A percentile compares a stretch with the other conserved stretches of the same genome.
These are phyloP conservation scores for Anguilla marmorata DNA, from an alignment of 2,797 vertebrate genomes.

Conservation along the genomic window DNA sequence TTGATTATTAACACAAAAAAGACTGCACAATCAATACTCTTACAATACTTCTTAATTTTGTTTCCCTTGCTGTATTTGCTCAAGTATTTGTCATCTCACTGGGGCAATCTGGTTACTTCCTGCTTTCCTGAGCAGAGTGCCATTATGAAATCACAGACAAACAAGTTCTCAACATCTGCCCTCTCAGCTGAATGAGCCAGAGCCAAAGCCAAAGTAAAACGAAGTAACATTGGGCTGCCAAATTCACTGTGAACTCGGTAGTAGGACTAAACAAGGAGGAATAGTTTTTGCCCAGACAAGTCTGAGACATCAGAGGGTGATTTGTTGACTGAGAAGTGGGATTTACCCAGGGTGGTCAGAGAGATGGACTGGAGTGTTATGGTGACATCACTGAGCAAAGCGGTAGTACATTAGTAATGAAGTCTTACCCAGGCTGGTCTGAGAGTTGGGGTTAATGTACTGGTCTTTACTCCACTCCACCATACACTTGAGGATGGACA, in stretches of 20 bases:
- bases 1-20: not conserved
- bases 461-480: constrained; percentile 99
- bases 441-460: constrained; percentile 98
- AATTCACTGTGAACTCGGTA: not conserved
- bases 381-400: not conserved
- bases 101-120: not conserved
- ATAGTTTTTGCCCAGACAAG: not conserved
- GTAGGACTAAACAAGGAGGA: not conserved
- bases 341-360: not conserved
- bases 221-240: not conserved
- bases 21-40: not conserved
- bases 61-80: not conserved
- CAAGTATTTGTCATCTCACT: not conserved
- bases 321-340: not conserved
- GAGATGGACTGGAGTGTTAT: not conserved
- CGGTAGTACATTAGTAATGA: not conserved
- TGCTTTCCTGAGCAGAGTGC: not conserved
- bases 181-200: not conserved
- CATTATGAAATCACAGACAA: not conserved
- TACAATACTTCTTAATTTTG: no score
- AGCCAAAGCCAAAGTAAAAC: not conserved
- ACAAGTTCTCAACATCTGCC: not conserved
- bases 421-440: constrained; percentile 93
- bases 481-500: constrained; percentile 98
- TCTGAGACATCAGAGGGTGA: not conserved